Conservation (phyloP, 2,888 invertebrate species). For the Ectemnius cavifrons region DNA sequence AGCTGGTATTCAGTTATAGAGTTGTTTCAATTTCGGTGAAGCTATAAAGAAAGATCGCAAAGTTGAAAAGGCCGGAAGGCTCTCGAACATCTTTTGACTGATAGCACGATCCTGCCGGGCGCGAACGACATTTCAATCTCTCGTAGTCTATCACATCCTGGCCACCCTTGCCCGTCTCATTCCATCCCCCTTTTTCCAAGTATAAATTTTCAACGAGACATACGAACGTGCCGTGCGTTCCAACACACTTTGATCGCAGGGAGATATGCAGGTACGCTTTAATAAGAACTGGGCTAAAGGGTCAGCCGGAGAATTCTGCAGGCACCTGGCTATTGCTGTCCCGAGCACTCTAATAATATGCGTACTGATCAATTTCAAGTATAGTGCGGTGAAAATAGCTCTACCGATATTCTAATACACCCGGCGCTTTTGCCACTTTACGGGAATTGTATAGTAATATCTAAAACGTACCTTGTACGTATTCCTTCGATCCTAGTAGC, state of each 20-base stretch:
- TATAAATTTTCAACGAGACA: slow-evolving; percentile 22
- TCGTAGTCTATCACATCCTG: slow-evolving; percentile 6
- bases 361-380: too few species aligned
- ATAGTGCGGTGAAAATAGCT: too few species aligned
- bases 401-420: too few species aligned
- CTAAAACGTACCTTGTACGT: too few species aligned
- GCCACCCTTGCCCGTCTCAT: slow-evolving; percentile 3
- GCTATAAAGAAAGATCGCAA: too few species aligned
- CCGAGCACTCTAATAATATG: not conserved
- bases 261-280: slow-evolving; percentile 14
- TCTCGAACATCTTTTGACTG: too few species aligned
- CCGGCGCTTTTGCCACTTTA: too few species aligned
- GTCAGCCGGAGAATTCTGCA: slow-evolving; percentile 23
- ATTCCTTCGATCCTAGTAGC: too few species aligned
- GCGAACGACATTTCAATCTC: slow-evolving; percentile 12
- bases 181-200: not conserved
- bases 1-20: too few species aligned
- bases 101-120: not conserved
- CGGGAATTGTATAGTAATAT: too few species aligned
- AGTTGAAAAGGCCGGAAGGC: too few species aligned
- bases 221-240: slow-evolving; percentile 17
- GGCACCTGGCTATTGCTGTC: not conserved
- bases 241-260: slow-evolving; percentile 18
- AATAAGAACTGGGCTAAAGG: slow-evolving; percentile 39
- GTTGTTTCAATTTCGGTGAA: too few species aligned